phyloP scores from a whole-genome alignment of 2,888 invertebrate species.

The Platycnemis pennipes region DNA sequence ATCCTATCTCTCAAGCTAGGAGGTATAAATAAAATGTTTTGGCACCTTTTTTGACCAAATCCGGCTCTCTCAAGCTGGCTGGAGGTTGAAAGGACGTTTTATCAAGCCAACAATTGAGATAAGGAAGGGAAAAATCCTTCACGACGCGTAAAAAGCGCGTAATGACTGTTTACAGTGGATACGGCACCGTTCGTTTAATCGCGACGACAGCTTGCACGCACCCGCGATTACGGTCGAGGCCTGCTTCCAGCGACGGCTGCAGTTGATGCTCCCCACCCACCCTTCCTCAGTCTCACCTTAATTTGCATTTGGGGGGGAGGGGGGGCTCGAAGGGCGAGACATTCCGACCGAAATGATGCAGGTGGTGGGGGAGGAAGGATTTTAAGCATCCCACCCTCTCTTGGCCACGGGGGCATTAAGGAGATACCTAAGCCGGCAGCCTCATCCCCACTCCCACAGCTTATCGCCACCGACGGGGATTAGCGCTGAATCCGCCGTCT shows the following conservation, averaged over 20 bases:
- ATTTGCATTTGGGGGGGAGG: neutral
- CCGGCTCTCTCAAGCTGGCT: no score
- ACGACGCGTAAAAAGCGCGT: neutral
- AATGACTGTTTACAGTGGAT: neutral
- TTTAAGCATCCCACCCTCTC: neutral
- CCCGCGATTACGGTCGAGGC: neutral
- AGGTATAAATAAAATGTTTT: no score
- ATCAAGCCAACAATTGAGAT: no score
- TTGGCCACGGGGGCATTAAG: neutral
- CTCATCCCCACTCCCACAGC: neutral
- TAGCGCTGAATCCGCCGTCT: constrained; percentile 42
- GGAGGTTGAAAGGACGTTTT: no score
- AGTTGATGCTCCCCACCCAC: neutral
- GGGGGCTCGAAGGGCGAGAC: neutral
- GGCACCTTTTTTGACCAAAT: no score
- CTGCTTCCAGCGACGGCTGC: neutral
- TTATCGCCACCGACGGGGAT: constrained; percentile 28
- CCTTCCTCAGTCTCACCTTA: neutral
- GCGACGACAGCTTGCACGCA: neutral
- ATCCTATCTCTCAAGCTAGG: no score
- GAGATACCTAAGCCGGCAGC: neutral
- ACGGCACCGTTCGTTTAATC: neutral
- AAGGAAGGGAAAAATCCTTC: neutral
- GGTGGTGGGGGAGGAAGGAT: neutral
- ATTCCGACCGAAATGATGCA: neutral